Base-by-base conservation (phyloP, 2,797 vertebrate genomes). In the Hylomyscus alleni region DNA sequence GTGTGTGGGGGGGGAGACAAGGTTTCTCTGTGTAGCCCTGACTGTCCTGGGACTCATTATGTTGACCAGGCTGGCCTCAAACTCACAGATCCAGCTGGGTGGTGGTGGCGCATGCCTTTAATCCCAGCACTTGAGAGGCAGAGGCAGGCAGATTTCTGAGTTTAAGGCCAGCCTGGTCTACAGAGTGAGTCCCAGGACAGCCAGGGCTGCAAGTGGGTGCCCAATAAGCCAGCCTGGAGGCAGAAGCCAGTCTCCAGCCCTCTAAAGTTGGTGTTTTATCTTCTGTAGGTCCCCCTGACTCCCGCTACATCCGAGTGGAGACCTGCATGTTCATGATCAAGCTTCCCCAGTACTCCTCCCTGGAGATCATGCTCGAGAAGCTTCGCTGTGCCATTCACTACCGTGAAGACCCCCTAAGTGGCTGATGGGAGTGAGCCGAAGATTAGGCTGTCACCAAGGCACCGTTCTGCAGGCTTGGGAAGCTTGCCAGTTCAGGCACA, bases 311-410 rank as follows among this genome's bases (percentile, higher is more conserved):
- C 97, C 99, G 99, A 0, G 99, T 99, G 84, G 99, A 99, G 98
- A 99, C 99, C 50, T 99, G 99, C 97, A 99, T 99, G 99, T 99
- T 99, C 97, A 99, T 99, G 99, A 99, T 99, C 98, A 99, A 99
- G 95, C 99, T 99, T 26, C 99, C 99, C 1, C 99, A 99, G 98
- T 99, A 99, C 96, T 99, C 99, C 47, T 99, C 99, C 0, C 98
- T 99, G 97, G 99, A 99, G 11, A 99, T 99, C 97, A 99, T 99
- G 99, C 98, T 99, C 98, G 99, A 99, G 85, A 99, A 99, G 95
- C 99, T 99, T 13, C 99, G 99, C 2, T 99, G 99, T 8, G 99
- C 99, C 98, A 99, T 99, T 98, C 99, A 99, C 98, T 99, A 99
- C 98, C 99, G 99, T 0, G 99, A 99, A 98, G 99, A 99, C 94